Percentiles rank a stretch among this genome's conserved stretches.
Evolutionary conservation across 2,113 vertebrate species (phyloP).

Genomic region (Diadophis punctatus): DNA sequence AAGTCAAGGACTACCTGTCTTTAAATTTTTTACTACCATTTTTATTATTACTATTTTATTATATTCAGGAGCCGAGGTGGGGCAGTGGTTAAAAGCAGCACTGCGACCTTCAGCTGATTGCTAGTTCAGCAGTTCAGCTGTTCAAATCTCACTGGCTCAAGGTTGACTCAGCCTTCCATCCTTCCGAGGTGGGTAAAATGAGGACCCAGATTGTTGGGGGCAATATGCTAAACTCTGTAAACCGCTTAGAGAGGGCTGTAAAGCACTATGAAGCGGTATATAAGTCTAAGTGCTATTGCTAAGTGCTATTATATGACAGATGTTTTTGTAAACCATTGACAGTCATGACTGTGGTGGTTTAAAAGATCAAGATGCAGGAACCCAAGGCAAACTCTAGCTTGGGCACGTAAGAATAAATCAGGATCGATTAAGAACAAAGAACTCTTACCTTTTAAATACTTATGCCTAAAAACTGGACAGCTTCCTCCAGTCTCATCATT

Average conservation of each 20-base stretch:
- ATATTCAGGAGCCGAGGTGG: no score
- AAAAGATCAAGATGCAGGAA: neutral
- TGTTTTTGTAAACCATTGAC: neutral
- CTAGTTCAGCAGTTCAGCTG: no score
- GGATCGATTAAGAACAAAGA: neutral
- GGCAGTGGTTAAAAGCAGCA: no score
- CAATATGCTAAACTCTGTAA: no score
- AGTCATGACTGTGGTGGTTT: neutral
- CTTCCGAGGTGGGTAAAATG: no score
- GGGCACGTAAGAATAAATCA: neutral
- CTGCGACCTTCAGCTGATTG: no score
- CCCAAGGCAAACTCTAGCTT: neutral
- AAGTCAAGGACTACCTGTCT: neutral
- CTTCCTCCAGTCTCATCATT: neutral
- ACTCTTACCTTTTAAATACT: fast-evolving
- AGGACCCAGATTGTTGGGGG: no score
- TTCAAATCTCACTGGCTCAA: no score
- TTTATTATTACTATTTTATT: neutral
- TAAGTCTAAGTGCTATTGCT: no score
- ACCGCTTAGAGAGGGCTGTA: no score
- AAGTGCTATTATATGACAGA: neutral
- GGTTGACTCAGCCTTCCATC: no score
- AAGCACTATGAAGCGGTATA: no score
- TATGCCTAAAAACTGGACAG: fast-evolving
- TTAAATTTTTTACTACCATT: neutral